Percentiles rank a stretch among this genome's conserved stretches.
phyloP scores from a whole-genome alignment of 1,140 invertebrate species.

The Whitmania pigra region DNA sequence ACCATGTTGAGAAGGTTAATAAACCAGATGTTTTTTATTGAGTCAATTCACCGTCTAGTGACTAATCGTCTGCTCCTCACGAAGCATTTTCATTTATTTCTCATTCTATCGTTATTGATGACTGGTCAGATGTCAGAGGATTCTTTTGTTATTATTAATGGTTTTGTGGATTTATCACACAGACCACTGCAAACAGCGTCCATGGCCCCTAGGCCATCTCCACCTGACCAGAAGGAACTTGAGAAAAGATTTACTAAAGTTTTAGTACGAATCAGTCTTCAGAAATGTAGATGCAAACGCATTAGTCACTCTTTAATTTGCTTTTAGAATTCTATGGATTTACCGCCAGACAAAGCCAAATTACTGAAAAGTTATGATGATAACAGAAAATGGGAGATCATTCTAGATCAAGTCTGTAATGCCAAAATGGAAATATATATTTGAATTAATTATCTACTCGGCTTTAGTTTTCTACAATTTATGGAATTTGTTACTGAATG shows the following conservation, averaged over 20 bases:
- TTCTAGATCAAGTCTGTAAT: constrained; percentile 83
- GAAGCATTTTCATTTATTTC: no score
- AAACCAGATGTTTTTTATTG: no score
- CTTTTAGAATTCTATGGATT: constrained; percentile 61
- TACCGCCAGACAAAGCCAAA: constrained; percentile 96
- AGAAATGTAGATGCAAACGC: no score
- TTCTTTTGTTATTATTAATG: no score
- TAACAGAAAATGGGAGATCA: constrained; percentile 98
- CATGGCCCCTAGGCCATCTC: constrained; percentile 48
- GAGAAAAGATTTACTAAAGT: constrained; percentile 86
- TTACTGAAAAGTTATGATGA: constrained; percentile 88
- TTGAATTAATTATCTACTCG: background rate
- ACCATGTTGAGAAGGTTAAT: no score
- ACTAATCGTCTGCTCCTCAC: no score
- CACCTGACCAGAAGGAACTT: constrained; percentile 73
- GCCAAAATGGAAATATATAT: background rate
- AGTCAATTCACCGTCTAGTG: no score
- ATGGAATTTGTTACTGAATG: background rate
- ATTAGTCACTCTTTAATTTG: constrained; percentile 27
- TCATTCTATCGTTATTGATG: no score
- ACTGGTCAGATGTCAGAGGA: no score
- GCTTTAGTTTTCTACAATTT: background rate
- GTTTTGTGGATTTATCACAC: constrained; percentile 27
- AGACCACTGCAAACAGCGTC: constrained; percentile 35
- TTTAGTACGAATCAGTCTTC: constrained; percentile 46